Evolutionary conservation across 1,140 invertebrate species (phyloP), one percentile per base, ranked within the genome.

Genomic region (Tachypleus tridentatus): DNA sequence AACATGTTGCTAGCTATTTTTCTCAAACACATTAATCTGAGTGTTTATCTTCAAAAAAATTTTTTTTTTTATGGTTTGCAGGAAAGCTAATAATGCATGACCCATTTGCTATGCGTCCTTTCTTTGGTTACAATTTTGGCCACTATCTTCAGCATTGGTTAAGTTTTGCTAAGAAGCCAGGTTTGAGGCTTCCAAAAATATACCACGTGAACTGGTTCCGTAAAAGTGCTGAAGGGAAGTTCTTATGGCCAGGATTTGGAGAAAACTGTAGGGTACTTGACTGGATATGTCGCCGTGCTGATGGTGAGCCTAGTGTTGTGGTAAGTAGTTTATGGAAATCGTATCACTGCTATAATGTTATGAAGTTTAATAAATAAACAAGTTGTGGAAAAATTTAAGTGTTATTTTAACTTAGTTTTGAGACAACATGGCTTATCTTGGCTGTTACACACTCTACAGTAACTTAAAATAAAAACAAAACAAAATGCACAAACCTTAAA

Each of bases 171-270:
- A 82, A 83, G 57, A 80, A 85, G 4, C 76, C 79, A 6, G 79
- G 77, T 3, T 73, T 82, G 3, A 82, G 86, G 53, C 78, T 97
- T 61, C 96, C 96, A 4, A 89, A 89, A 76, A 88, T 98, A 67
- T 98, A 95, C 84, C 93, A 97, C 73, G 94, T 98, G 49, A 98
- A 99, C 76, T 99, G 96, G 96, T 99, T 98, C 83, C 83, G 94
- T 67, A 95, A 96, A 74, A 82, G 84, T 67, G 67, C 49, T 9
- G 63, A 74, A 3, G 92, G 91, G 6, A 87, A 90, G 76, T 98
- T 97, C 81, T 77, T 98, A 57, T 98, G 96, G 96, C 96, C 96
- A 49, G 96, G 96, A 68, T 99, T 95, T 75, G 96, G 95, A 0
- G 96, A 99, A 67, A 99, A 99, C 75, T 85, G 86, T 9, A 84